These are phyloP conservation scores for Trematomus loennbergii DNA, from an alignment of 2,113 vertebrate species.

Conservation along the genomic window DNA sequence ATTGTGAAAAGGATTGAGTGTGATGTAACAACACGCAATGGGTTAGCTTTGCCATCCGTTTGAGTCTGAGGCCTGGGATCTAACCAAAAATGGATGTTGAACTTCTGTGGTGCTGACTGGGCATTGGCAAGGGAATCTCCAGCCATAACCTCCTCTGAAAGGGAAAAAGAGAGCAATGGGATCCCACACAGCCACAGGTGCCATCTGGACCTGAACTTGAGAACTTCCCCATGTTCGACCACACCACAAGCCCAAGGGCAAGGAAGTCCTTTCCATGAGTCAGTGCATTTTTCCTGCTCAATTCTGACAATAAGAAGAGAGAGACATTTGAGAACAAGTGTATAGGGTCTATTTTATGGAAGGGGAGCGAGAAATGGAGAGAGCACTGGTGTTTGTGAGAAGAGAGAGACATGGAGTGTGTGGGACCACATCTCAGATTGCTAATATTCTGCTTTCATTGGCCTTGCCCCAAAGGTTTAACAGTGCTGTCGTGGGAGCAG, in stretches of 20 bases:
- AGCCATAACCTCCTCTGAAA: constrained; percentile 48
- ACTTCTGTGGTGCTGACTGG: constrained; percentile 70
- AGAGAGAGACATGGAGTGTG: constrained; percentile 63
- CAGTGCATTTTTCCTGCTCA: constrained; percentile 61
- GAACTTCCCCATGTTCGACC: constrained; percentile 63
- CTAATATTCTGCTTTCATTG: constrained; percentile 88
- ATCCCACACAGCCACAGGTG: constrained; percentile 73
- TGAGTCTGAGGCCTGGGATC: constrained; percentile 29
- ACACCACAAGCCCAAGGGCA: constrained; percentile 64
- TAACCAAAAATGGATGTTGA: constrained; percentile 42
- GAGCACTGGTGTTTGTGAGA: constrained; percentile 33
- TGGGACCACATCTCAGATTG: constrained; percentile 80
- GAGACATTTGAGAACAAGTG: constrained; percentile 20
- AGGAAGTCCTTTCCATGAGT: constrained; percentile 73
- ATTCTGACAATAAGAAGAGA: constrained; percentile 56
- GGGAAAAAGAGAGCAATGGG: constrained; percentile 56
- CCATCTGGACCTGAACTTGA: constrained; percentile 66
- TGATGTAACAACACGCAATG: constrained; percentile 19
- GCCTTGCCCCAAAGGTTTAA: constrained; percentile 85
- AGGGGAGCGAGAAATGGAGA: constrained; percentile 52
- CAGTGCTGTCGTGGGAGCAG: constrained; percentile 84
- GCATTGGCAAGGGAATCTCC: constrained; percentile 70
- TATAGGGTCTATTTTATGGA: constrained; percentile 44
- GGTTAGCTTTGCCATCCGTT: constrained; percentile 19
- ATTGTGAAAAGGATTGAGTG: not conserved